These are phyloP conservation scores for Euzophera pinguis DNA, from an alignment of 2,888 invertebrate genomes.

Conservation along the genomic window DNA sequence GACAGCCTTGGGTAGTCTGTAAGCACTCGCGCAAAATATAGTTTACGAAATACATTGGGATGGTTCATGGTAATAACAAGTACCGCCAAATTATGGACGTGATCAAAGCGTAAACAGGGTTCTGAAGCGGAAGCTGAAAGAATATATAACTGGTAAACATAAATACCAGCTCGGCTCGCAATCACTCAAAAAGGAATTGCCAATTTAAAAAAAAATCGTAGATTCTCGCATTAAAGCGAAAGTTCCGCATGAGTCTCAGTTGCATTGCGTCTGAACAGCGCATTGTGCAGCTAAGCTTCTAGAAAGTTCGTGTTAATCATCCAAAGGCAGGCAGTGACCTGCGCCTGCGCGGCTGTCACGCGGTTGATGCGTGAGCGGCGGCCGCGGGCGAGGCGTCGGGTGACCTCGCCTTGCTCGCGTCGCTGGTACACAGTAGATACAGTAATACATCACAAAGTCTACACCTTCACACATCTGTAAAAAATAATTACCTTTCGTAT, in stretches of 20 bases:
- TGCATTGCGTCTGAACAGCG: neutral
- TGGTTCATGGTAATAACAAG: too few species aligned
- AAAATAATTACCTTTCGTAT: too few species aligned
- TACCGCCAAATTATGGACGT: too few species aligned
- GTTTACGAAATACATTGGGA: too few species aligned
- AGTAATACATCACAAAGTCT: neutral
- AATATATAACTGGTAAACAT: too few species aligned
- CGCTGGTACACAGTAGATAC: neutral
- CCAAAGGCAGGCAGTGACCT: conserved; percentile 28
- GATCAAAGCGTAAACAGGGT: too few species aligned
- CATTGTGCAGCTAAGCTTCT: conserved; percentile 19
- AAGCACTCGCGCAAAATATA: too few species aligned
- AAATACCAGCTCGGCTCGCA: too few species aligned
- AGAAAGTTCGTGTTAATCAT: conserved; percentile 32
- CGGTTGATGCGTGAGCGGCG: conserved; percentile 33
- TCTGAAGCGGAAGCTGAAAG: too few species aligned
- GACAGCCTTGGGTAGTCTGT: too few species aligned
- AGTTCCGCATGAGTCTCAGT: conserved; percentile 3
- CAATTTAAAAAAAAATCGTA: too few species aligned
- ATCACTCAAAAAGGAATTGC: too few species aligned
- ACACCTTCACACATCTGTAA: neutral
- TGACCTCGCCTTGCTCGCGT: conserved; percentile 9
- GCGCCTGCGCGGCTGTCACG: conserved; percentile 27
- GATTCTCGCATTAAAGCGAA: conserved; percentile 15
- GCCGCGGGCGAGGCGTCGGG: conserved; percentile 15